Base-by-base conservation (phyloP, 2,113 vertebrate species). In the Camarhynchus parvulus region DNA sequence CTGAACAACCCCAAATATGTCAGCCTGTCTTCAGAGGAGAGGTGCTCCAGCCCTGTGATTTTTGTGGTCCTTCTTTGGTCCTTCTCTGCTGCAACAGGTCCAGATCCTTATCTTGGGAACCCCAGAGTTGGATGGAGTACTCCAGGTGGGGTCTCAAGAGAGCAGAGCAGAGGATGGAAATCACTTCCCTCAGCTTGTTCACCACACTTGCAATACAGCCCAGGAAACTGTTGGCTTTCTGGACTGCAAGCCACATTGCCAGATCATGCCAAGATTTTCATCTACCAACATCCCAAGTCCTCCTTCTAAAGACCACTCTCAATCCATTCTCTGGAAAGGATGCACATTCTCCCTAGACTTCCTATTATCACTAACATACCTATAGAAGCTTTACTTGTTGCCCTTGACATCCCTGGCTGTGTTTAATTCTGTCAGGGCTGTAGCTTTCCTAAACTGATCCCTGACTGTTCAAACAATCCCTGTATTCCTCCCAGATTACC, bases 281-380 rank as follows among this genome's bases (percentile, higher is more conserved):
- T 53, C 46, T 39, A 10, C 46, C 28, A 61, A 4, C 24, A 53
- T 23, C 21, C 11, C 13, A 47, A 53, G 24, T 61, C 39, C 24
- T 75, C 11, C 44, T 66, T 59, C 53, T 61, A 13, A 75, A 52
- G 21, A 59, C 20, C 1, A 0, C 30, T 37, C 42, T 61, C 28
- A 68, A 1, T n/a, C 47, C 39, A 24, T 69, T 62, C 28, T 89
- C 47, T 23, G 10, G 5, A 69, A 76, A 55, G 41, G 14, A 59
- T 28, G 14, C 15, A 53, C 7, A 13, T 76, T 62, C 35, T 55
- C 31, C 14, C 14, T 68, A 35, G 47, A 41, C 30, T 47, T 83
- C 17, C 30, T 68, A 0, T 61, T 47, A 61, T 68, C 30, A 41
- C 39, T 31, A 24, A 25, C 0, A 0, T 53, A 67, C 20, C n/a